These are phyloP conservation scores for Rotaria macrura DNA, from an alignment of 2,888 invertebrate species.

Conservation along the genomic window DNA sequence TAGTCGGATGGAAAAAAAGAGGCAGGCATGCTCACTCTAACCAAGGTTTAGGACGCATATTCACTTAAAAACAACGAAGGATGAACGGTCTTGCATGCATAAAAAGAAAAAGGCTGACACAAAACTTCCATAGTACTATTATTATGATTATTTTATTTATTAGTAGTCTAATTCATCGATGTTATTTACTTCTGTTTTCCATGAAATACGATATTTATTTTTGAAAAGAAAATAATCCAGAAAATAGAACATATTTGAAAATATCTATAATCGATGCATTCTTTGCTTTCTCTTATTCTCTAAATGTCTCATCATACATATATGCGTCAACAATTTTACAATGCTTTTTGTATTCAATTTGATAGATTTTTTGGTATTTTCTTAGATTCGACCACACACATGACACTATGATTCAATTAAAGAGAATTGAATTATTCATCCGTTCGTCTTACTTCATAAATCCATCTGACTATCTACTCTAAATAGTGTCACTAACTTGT, in stretches of 20 bases:
- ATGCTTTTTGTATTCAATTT: background rate
- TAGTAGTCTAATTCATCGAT: background rate
- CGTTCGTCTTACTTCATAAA: background rate
- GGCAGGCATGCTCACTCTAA: background rate
- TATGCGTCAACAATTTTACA: background rate
- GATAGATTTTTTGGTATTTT: background rate
- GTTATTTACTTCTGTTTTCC: background rate
- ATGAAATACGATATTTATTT: background rate
- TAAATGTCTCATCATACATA: background rate
- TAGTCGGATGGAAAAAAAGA: background rate
- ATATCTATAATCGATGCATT: background rate
- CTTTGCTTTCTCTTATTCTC: background rate
- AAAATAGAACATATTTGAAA: background rate
- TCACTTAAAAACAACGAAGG: background rate
- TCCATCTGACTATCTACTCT: background rate
- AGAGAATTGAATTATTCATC: background rate
- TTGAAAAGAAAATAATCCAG: background rate
- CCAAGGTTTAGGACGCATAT: background rate
- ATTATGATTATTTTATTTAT: background rate
- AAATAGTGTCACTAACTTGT: background rate
- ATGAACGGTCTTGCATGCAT: background rate
- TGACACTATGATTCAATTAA: background rate
- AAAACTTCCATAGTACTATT: background rate
- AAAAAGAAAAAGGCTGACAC: background rate
- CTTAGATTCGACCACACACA: background rate